These are phyloP conservation scores for Platycercus adscitus DNA, from an alignment of 2,113 vertebrate genomes.

Conservation along the genomic window DNA sequence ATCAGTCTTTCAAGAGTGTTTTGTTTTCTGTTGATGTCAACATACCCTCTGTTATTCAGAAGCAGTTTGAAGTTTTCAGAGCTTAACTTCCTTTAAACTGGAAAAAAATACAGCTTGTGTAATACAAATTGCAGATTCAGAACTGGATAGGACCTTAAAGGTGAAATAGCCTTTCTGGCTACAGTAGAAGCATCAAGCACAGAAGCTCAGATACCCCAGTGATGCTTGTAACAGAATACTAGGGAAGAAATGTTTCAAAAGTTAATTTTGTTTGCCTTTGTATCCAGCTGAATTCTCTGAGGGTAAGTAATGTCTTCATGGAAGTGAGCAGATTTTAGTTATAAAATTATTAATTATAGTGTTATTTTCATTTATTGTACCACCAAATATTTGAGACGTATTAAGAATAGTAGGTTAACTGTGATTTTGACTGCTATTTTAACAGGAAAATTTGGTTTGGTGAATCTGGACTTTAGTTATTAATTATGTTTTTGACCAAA, in stretches of 20 bases:
- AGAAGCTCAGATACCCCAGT: background rate
- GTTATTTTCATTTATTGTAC: background rate
- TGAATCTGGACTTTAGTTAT: background rate
- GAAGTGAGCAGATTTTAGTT: background rate
- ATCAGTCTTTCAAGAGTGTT: background rate
- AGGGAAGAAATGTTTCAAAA: background rate
- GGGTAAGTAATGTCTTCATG: background rate
- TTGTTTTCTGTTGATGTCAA: background rate
- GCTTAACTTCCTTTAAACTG: background rate
- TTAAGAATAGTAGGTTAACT: background rate
- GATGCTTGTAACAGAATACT: background rate
- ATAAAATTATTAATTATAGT: background rate
- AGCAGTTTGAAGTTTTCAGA: background rate
- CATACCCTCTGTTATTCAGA: background rate
- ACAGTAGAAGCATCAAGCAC: background rate
- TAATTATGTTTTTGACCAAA: background rate
- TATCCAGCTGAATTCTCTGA: accelerated
- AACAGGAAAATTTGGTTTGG: background rate
- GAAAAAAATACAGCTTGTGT: background rate
- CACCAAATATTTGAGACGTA: background rate
- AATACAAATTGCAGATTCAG: background rate
- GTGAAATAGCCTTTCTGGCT: background rate
- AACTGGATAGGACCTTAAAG: background rate
- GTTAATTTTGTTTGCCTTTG: background rate
- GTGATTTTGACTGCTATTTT: background rate